Conservation (phyloP, 2,113 vertebrate genomes). For the Chionis minor region DNA sequence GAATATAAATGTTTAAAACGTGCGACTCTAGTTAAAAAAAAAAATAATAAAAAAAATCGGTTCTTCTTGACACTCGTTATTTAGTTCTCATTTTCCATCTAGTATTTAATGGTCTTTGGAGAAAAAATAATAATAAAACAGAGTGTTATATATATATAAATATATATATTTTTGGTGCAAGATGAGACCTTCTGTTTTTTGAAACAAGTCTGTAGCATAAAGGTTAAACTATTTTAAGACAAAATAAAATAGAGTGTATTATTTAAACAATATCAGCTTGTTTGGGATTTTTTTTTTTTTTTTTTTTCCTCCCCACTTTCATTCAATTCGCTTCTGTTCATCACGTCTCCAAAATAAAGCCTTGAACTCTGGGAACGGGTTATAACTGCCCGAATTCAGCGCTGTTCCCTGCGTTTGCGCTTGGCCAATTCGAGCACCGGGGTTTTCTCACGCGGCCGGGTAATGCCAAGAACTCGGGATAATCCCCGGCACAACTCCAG, state of each 20-base stretch:
- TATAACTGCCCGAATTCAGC: not conserved
- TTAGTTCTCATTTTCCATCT: conserved; percentile 80
- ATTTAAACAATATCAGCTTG: conserved; percentile 84
- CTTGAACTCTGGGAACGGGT: not conserved
- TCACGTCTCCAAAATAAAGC: not conserved
- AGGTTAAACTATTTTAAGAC: conserved; percentile 96
- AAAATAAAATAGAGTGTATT: conserved; percentile 91
- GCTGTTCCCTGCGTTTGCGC: not conserved
- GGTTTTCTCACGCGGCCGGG: not conserved
- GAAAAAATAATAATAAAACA: conserved; percentile 81
- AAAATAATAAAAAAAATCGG: too few relatives aligned
- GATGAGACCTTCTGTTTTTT: conserved; percentile 88
- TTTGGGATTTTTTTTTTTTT: conserved; percentile 26
- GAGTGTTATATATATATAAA: conserved; percentile 81
- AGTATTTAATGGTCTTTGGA: conserved; percentile 90
- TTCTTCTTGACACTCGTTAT: conserved; percentile 69
- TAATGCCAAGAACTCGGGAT: too few relatives aligned
- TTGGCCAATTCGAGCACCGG: too few relatives aligned
- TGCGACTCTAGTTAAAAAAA: conserved; percentile 34
- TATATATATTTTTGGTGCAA: conserved; percentile 84
- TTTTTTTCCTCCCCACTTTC: not conserved
- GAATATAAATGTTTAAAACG: conserved; percentile 65
- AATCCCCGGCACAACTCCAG: too few relatives aligned
- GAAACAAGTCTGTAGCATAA: conserved; percentile 95
- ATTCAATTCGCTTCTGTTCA: not conserved